phyloP scores from a whole-genome alignment of 2,797 vertebrate genomes.

The Chiropotes sagulatus region DNA sequence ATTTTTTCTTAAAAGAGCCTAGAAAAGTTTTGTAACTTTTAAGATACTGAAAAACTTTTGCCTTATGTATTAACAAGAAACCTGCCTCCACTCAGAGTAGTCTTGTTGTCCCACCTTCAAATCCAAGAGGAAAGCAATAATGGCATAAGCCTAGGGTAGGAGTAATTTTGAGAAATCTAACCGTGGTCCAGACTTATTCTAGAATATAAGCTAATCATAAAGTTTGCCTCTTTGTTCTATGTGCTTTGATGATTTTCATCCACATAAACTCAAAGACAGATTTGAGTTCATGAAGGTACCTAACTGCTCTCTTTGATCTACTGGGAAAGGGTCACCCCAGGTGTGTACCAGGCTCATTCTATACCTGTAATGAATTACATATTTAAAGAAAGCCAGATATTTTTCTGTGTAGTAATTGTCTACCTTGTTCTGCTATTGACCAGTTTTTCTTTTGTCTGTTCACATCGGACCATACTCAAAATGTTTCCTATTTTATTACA shows the following conservation, averaged over 20 bases:
- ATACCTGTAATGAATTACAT: neutral
- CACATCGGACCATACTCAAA: neutral
- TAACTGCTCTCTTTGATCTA: neutral
- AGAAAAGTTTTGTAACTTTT: neutral
- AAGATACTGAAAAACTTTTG: neutral
- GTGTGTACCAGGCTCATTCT: neutral
- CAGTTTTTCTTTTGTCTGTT: slow-evolving; percentile 52
- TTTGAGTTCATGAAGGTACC: neutral
- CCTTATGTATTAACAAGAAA: neutral
- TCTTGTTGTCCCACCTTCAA: neutral
- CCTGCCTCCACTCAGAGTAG: neutral
- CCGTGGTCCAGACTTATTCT: neutral
- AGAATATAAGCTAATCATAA: neutral
- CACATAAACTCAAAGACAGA: neutral
- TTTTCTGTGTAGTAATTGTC: slow-evolving; percentile 42
- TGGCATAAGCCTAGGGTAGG: neutral
- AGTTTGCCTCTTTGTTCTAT: neutral
- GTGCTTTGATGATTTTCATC: neutral
- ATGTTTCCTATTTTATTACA: slow-evolving; percentile 47
- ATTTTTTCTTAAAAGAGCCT: neutral
- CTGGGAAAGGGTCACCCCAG: neutral
- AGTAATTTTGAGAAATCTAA: neutral
- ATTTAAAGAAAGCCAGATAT: neutral
- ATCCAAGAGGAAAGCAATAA: neutral
- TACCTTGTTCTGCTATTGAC: slow-evolving; percentile 16